Evolutionary conservation across 2,113 vertebrate genomes (phyloP).

Genomic region (Passer domesticus): DNA sequence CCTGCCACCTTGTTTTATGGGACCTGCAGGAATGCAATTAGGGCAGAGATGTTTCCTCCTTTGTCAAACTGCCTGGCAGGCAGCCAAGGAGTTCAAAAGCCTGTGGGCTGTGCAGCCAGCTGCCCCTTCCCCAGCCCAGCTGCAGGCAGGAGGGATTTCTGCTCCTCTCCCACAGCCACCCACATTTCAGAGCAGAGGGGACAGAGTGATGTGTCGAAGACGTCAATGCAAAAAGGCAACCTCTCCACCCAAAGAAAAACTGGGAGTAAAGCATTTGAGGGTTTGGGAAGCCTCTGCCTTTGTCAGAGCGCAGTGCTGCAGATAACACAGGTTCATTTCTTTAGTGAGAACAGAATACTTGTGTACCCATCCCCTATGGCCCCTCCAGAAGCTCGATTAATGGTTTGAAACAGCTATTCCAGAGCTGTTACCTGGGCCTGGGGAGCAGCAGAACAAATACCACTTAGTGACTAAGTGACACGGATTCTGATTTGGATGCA

Average conservation of each 20-base stretch:
- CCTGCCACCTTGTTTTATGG: conserved; percentile 34
- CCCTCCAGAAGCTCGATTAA: neutral
- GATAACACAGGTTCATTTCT: neutral
- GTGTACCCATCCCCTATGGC: neutral
- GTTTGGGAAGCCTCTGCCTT: neutral
- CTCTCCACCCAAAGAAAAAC: neutral
- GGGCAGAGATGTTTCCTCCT: conserved; percentile 4
- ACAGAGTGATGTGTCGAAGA: fast-evolving
- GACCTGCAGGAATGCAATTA: conserved; percentile 62
- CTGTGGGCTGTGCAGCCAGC: neutral
- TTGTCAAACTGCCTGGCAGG: conserved; percentile 36
- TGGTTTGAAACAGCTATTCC: neutral
- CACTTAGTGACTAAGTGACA: neutral
- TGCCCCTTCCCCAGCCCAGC: neutral
- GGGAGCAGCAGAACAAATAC: neutral
- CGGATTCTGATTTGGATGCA: neutral
- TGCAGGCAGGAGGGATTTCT: neutral
- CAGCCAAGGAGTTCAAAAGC: conserved; percentile 29
- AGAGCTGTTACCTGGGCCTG: neutral
- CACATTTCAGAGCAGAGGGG: neutral
- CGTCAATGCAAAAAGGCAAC: neutral
- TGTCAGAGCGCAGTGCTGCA: neutral
- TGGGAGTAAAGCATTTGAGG: neutral
- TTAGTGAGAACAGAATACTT: neutral
- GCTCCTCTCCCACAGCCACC: neutral